Evolutionary conservation across 2,888 invertebrate species (phyloP).

Genomic region (Phytoseiulus persimilis): DNA sequence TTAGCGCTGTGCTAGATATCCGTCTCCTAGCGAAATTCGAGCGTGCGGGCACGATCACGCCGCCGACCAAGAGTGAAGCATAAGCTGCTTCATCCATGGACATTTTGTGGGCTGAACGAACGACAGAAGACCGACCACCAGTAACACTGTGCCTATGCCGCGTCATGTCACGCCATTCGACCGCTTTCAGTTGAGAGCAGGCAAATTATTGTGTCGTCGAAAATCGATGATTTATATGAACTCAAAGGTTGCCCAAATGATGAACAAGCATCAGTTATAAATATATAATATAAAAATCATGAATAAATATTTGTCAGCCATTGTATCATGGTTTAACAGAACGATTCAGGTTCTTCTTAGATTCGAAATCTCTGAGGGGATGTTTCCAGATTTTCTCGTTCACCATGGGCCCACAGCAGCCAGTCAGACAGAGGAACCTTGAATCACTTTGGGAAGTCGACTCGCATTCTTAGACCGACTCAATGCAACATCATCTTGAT

Average conservation of each 20-base stretch:
- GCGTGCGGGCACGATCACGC: neutral
- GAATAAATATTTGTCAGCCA: slow-evolving; percentile 36
- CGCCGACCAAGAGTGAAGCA: neutral
- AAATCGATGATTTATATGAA: neutral
- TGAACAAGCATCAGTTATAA: neutral
- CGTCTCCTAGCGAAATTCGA: neutral
- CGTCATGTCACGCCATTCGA: neutral
- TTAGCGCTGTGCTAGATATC: neutral
- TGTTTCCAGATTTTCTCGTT: no score
- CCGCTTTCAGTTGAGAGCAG: slow-evolving; percentile 9
- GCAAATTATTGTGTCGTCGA: neutral
- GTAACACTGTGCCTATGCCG: neutral
- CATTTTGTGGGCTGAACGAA: neutral
- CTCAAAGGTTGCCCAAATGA: slow-evolving; percentile 28
- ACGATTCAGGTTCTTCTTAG: neutral
- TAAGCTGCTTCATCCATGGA: neutral
- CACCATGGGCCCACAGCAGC: no score
- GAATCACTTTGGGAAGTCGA: no score
- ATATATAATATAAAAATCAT: slow-evolving; percentile 21
- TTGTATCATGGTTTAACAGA: slow-evolving; percentile 1
- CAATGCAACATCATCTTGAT: no score
- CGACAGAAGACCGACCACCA: neutral
- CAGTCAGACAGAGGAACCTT: no score
- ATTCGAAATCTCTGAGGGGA: no score
- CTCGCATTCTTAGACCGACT: no score